Evolutionary conservation across 2,888 invertebrate genomes (phyloP), one percentile per base, ranked within the genome.

Genomic region (Stratiomys singularior): DNA sequence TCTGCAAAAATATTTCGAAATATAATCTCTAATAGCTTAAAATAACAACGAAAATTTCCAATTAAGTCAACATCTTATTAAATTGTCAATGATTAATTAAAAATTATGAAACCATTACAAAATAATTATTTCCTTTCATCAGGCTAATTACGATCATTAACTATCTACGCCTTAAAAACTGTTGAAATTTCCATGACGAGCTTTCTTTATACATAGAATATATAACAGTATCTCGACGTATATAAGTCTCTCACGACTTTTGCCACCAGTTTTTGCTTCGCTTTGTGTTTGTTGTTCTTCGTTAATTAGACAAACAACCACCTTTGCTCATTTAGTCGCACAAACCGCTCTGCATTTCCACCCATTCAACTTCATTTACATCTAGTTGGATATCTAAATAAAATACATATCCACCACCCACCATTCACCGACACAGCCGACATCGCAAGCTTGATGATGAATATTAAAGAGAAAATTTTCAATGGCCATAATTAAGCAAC

Each of bases 101-200:
- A 80, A 80, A 80, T 80, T 80, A 80, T 80, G 80, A 80, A 80
- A 79, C 79, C 79, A 80, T 80, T 78, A 79, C 79, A 80, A 76
- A 80, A 80, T 80, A 80, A 80, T 80, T 80, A 80, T 80, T 80
- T 80, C 80, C 80, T 80, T 80, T 80, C 80, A 80, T 79, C 79
- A 72, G 67, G 77, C 80, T 80, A 80, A 80, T 80, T 80, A 80
- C 79, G 72, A 79, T 77, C 79, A 67, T 80, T 79, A 77, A 80
- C 77, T 74, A 69, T 72, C 74, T 63, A 74, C 76, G 63, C 77
- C 79, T 37, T 18, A 64, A 46, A 63, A 76, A 30, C 44, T 13
- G 27, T 28, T 64, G 60, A 58, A 21, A 74, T 74, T 74, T 60
- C 23, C 74, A 74, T 58, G 60, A 37, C 60, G 30, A 64, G 64